Percentiles rank a stretch among this genome's conserved stretches.
These are phyloP conservation scores for Littorina saxatilis DNA, from an alignment of 1,140 invertebrate species.

Conservation along the genomic window DNA sequence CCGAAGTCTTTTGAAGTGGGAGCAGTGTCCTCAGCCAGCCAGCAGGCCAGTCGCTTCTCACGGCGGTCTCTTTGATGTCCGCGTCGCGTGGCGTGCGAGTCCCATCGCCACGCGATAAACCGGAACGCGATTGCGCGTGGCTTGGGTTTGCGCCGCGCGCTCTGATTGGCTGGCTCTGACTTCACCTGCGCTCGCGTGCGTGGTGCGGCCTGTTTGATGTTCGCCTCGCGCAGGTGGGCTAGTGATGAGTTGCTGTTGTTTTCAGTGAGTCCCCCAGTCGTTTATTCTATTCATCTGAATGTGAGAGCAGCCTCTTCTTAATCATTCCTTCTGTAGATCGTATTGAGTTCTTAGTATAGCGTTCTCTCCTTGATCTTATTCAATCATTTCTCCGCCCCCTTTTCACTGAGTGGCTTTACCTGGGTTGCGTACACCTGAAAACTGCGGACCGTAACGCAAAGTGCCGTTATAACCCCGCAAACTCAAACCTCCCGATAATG, in stretches of 20 bases:
- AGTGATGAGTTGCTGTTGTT: constrained; percentile 30
- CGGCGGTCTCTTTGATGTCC: constrained; percentile 1
- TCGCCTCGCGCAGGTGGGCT: constrained; percentile 16
- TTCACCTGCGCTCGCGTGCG: constrained; percentile 21
- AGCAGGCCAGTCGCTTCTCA: neutral
- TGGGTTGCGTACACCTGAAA: neutral
- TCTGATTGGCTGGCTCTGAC: constrained; percentile 20
- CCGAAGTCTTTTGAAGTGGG: constrained; percentile 29
- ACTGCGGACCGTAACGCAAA: neutral
- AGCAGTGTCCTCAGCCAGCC: neutral
- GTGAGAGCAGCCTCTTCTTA: neutral
- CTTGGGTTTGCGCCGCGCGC: constrained; percentile 9
- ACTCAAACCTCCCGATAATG: no score
- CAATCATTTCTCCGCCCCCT: neutral
- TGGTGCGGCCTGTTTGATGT: constrained; percentile 23
- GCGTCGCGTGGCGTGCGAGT: constrained; percentile 13
- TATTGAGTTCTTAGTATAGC: neutral
- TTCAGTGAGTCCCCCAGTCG: constrained; percentile 14
- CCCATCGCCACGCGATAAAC: neutral
- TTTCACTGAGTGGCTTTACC: neutral
- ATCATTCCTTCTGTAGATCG: neutral
- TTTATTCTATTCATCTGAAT: constrained; percentile 19
- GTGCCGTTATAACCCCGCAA: no score
- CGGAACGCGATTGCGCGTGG: constrained; percentile 20
- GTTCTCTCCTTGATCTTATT: neutral